Conservation (phyloP, 2,888 invertebrate genomes). For the Notodonta dromedarius region DNA sequence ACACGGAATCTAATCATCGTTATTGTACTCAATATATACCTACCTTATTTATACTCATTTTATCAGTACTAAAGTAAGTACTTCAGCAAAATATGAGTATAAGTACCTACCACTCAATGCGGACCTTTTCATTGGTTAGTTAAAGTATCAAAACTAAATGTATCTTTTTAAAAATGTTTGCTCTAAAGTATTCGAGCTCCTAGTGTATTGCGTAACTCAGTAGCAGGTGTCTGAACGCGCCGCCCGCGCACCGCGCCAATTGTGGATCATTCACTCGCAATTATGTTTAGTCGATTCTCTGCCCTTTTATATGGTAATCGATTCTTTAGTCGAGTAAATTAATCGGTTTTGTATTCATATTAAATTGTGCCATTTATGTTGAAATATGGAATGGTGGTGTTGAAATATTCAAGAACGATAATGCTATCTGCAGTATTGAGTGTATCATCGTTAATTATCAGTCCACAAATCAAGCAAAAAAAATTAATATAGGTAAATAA, state of each 20-base stretch:
- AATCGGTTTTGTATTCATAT: background rate
- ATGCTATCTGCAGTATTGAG: too few relatives aligned
- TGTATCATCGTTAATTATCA: too few relatives aligned
- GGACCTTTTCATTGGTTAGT: too few relatives aligned
- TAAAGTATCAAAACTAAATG: background rate
- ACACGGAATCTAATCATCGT: too few relatives aligned
- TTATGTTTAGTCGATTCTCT: slow-evolving; percentile 36
- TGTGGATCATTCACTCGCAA: slow-evolving; percentile 45
- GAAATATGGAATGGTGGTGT: background rate
- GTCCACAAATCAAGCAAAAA: too few relatives aligned
- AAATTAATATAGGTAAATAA: too few relatives aligned
- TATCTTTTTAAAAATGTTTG: slow-evolving; percentile 11
- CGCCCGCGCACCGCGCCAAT: slow-evolving; percentile 50
- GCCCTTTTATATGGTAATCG: slow-evolving; percentile 13
- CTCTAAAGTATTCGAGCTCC: slow-evolving; percentile 39
- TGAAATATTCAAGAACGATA: too few relatives aligned
- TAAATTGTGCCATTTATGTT: background rate
- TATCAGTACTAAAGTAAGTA: too few relatives aligned
- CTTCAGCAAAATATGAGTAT: too few relatives aligned
- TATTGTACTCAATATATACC: too few relatives aligned
- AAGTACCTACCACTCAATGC: too few relatives aligned
- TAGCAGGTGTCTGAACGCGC: slow-evolving; percentile 48
- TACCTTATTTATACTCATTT: too few relatives aligned
- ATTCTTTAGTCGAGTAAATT: background rate
- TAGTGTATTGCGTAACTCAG: slow-evolving; percentile 61